A percentile compares a stretch with the other conserved stretches of the same genome.
Evolutionary conservation across 2,113 vertebrate species (phyloP).

Genomic region (Hippotragus niger): DNA sequence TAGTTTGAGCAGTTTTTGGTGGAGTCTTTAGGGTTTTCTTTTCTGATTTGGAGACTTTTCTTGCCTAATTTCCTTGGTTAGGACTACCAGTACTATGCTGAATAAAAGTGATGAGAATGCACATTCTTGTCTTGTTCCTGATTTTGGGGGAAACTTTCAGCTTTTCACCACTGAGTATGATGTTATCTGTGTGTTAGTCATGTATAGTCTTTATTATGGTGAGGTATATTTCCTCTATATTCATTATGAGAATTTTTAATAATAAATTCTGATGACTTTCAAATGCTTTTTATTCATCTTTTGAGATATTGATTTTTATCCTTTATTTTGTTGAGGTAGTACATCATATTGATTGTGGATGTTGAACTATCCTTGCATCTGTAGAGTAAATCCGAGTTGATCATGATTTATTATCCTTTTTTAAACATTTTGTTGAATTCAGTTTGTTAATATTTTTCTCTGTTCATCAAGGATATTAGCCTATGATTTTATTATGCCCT

Average conservation of each 20-base stretch:
- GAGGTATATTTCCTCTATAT: not conserved
- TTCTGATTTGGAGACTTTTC: not conserved
- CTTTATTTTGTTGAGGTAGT: not conserved
- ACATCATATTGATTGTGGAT: not conserved
- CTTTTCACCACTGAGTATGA: not conserved
- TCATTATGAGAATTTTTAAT: not conserved
- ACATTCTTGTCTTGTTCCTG: not conserved
- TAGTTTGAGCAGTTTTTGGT: not conserved
- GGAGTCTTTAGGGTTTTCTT: not conserved
- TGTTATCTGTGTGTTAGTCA: not conserved
- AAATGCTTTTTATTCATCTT: not conserved
- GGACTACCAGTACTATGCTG: not conserved
- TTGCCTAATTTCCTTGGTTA: not conserved
- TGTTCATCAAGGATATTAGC: not conserved
- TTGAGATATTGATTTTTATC: not conserved
- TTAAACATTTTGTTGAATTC: not conserved
- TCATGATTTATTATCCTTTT: not conserved
- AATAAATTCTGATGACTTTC: not conserved
- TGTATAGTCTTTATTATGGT: not conserved
- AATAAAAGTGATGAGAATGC: not conserved
- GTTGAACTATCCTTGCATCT: not conserved
- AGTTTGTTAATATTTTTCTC: not conserved
- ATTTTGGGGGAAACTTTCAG: not conserved
- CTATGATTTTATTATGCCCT: not conserved
- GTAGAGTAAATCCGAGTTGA: not conserved